These are phyloP conservation scores for Oncorhynchus nerka DNA, from an alignment of 2,113 vertebrate genomes.

Conservation along the genomic window DNA sequence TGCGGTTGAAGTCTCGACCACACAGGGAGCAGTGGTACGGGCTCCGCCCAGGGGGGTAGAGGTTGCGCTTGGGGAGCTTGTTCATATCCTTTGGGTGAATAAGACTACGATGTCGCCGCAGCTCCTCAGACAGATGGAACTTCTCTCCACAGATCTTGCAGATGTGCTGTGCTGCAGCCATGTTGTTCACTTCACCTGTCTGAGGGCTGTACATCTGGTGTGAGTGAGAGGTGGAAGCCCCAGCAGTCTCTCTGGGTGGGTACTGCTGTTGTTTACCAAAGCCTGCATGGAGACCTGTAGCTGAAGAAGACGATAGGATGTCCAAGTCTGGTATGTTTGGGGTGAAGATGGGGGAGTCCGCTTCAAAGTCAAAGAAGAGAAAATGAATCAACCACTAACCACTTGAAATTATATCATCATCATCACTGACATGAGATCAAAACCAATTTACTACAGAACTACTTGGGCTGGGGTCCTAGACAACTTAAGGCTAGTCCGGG, in stretches of 20 bases:
- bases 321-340: slow-evolving; percentile 31
- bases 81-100: slow-evolving; percentile 29
- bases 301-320: slow-evolving; percentile 22
- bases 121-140: slow-evolving; percentile 31
- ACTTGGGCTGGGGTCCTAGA: no score
- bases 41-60: slow-evolving; percentile 34
- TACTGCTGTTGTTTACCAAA: slow-evolving; percentile 24
- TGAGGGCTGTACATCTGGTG: background rate
- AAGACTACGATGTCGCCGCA: slow-evolving; percentile 30
- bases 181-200: background rate
- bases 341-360: slow-evolving; percentile 24
- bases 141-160: slow-evolving; percentile 33
- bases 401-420: no score
- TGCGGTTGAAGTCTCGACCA: slow-evolving; percentile 55
- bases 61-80: slow-evolving; percentile 23
- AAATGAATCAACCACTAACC: background rate
- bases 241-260: background rate
- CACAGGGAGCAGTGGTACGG: slow-evolving; percentile 49
- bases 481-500: no score
- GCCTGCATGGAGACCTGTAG: slow-evolving; percentile 9
- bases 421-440: no score
- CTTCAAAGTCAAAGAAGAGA: slow-evolving; percentile 9
- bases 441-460: no score
- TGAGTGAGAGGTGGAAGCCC: background rate
- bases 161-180: background rate